phyloP scores from a whole-genome alignment of 2,797 vertebrate genomes.

The Hapalemur alaotrensis region DNA sequence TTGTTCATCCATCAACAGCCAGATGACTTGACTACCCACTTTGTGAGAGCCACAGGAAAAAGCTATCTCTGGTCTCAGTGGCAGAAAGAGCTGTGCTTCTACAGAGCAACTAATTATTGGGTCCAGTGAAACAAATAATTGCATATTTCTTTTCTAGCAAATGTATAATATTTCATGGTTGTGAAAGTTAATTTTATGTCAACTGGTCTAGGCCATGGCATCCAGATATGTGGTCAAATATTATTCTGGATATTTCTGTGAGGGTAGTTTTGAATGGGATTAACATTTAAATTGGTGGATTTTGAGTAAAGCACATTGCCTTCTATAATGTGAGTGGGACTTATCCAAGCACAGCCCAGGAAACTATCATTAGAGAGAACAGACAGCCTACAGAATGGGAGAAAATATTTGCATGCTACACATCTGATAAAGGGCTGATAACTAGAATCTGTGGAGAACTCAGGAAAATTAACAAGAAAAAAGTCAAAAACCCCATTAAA shows the following conservation, averaged over 20 bases:
- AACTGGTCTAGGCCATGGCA: background rate
- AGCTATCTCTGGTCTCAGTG: background rate
- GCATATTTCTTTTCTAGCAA: background rate
- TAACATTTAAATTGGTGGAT: background rate
- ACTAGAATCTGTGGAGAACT: too few species aligned
- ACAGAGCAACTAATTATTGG: background rate
- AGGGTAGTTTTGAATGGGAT: background rate
- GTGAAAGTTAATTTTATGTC: background rate
- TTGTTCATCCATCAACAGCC: background rate
- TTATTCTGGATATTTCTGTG: background rate
- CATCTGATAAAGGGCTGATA: too few species aligned
- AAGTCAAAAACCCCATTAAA: too few species aligned
- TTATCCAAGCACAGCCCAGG: background rate
- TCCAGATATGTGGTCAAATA: background rate
- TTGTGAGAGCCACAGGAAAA: background rate
- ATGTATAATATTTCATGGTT: background rate
- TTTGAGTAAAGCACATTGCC: background rate
- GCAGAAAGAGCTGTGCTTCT: background rate
- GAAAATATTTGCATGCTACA: too few species aligned
- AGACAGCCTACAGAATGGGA: too few species aligned
- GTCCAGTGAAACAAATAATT: background rate
- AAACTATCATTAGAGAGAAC: too few species aligned
- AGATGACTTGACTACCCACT: background rate
- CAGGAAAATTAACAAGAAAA: too few species aligned
- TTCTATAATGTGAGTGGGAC: background rate